Percentiles rank a stretch among this genome's conserved stretches.
These are phyloP conservation scores for Numenius phaeopus DNA, from an alignment of 2,797 vertebrate genomes.

Conservation along the genomic window DNA sequence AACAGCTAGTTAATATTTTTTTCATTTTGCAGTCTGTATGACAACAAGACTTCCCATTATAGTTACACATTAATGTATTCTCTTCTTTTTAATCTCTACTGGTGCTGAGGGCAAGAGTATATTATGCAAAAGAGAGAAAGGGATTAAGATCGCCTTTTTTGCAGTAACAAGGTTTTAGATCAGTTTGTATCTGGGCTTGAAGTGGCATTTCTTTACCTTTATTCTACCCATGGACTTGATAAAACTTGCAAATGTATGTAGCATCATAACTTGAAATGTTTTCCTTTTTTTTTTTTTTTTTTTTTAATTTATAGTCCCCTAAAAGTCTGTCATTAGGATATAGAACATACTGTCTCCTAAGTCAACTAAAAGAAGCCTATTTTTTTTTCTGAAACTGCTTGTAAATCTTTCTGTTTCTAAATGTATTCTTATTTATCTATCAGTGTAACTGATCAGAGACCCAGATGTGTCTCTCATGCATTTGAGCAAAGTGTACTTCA, in stretches of 20 bases:
- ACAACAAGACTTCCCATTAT: neutral
- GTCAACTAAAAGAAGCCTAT: neutral
- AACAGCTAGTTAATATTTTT: neutral
- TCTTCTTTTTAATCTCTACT: neutral
- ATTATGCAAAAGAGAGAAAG: neutral
- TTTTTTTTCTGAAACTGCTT: neutral
- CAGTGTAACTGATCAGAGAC: neutral
- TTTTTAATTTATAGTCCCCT: neutral
- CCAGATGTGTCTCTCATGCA: neutral
- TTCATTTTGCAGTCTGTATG: neutral
- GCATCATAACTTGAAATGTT: rapidly evolving
- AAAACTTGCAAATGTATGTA: neutral
- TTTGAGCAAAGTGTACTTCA: neutral
- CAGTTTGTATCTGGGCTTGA: neutral
- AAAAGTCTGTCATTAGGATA: neutral
- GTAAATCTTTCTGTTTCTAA: neutral
- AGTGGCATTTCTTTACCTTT: neutral
- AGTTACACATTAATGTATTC: neutral
- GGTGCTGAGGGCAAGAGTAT: neutral
- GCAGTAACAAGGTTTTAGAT: neutral
- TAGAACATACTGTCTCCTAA: neutral
- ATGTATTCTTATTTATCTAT: neutral
- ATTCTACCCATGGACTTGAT: neutral
- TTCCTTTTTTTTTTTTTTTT: neutral
- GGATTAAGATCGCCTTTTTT: neutral